Evolutionary conservation across 2,888 invertebrate species (phyloP).

Genomic region (Dendrolimus houi): DNA sequence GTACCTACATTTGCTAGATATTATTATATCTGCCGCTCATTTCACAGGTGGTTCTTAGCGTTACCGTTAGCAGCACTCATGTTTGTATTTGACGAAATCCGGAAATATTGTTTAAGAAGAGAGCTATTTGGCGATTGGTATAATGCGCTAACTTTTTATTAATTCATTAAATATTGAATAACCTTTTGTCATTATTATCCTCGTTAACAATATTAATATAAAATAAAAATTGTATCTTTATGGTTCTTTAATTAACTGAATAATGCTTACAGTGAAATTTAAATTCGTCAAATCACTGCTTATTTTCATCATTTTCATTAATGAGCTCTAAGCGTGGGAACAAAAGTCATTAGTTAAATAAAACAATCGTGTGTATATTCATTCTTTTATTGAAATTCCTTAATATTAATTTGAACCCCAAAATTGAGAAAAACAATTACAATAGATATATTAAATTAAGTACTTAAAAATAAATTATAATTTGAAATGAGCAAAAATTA

Average conservation of each 20-base stretch:
- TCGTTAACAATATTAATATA: too few relatives aligned
- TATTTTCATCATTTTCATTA: too few relatives aligned
- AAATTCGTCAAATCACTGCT: too few relatives aligned
- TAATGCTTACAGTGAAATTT: too few relatives aligned
- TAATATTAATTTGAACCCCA: neutral
- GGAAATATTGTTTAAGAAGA: conserved; percentile 80
- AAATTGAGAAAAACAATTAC: neutral
- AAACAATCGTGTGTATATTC: neutral
- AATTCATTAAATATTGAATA: conserved; percentile 6
- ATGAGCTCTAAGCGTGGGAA: too few relatives aligned
- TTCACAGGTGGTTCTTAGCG: conserved; percentile 82
- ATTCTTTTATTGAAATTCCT: neutral
- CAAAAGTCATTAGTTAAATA: too few relatives aligned
- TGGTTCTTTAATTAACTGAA: too few relatives aligned
- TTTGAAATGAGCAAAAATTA: conserved; percentile 4
- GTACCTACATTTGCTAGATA: too few relatives aligned
- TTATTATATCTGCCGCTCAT: neutral
- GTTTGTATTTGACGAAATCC: conserved; percentile 83
- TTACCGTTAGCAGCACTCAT: conserved; percentile 83
- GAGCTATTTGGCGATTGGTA: conserved; percentile 50
- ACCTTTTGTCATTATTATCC: too few relatives aligned
- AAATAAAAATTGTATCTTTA: too few relatives aligned
- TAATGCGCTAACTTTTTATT: conserved; percentile 52
- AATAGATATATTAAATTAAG: neutral
- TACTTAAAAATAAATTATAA: neutral